These are phyloP conservation scores for Bubalus kerabau DNA, from an alignment of 2,113 vertebrate genomes.

Conservation along the genomic window DNA sequence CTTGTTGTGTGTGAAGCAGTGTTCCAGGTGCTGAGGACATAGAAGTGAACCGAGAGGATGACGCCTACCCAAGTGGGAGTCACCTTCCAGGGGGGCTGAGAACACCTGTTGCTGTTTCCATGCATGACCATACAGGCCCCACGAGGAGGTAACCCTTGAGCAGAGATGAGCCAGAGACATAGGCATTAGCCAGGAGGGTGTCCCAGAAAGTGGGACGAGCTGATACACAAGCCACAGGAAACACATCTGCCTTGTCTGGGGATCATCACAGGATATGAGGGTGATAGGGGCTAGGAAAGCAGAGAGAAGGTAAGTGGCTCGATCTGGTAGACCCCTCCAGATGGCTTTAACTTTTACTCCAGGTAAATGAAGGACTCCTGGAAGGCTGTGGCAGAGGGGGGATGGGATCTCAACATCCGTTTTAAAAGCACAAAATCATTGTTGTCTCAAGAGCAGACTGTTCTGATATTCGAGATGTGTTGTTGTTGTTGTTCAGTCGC, in stretches of 20 bases:
- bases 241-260: not conserved
- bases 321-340: not conserved
- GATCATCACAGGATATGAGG: fast-evolving
- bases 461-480: not conserved
- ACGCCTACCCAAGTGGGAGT: not conserved
- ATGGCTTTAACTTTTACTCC: not conserved
- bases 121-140: fast-evolving
- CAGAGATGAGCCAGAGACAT: not conserved
- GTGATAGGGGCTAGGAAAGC: not conserved
- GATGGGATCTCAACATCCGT: fast-evolving
- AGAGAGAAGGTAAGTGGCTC: not conserved
- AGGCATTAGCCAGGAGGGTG: too few species aligned
- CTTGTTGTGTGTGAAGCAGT: not conserved
- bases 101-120: too few species aligned
- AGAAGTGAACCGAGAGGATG: not conserved
- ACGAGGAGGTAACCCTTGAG: fast-evolving
- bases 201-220: not conserved
- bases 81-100: not conserved
- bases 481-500: not conserved
- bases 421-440: not conserved
- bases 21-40: not conserved
- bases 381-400: not conserved
- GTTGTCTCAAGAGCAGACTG: not conserved
- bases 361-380: too few species aligned
- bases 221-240: too few species aligned